phyloP scores from a whole-genome alignment of 2,797 vertebrate genomes.

The Tauraco hartlaubi region DNA sequence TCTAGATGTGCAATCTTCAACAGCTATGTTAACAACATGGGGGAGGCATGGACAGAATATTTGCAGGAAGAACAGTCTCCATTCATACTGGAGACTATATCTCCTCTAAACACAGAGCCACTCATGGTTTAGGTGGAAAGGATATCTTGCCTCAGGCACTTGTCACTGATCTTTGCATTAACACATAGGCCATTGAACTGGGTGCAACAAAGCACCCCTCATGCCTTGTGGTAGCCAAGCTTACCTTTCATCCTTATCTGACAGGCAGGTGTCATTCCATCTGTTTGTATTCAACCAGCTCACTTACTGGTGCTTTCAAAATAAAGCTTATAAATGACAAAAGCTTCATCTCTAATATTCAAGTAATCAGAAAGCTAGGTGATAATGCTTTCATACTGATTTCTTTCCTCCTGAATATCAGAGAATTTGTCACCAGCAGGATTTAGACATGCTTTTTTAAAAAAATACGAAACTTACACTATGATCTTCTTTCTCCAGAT shows the following conservation, averaged over 20 bases:
- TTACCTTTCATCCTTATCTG: background rate
- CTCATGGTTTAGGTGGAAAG: background rate
- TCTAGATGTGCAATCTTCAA: background rate
- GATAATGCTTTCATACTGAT: background rate
- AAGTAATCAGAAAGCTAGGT: background rate
- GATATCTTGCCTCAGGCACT: background rate
- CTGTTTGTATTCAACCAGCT: background rate
- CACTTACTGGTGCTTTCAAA: background rate
- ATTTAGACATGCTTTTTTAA: background rate
- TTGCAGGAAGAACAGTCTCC: background rate
- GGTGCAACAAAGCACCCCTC: background rate
- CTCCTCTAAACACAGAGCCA: background rate
- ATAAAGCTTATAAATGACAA: background rate
- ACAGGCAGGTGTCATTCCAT: background rate
- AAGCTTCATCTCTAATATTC: background rate
- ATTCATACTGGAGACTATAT: background rate
- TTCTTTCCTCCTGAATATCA: background rate
- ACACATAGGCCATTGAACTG: background rate
- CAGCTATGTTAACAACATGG: background rate
- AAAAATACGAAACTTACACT: background rate
- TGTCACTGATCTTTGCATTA: background rate
- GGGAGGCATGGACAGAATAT: background rate
- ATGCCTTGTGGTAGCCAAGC: rapidly evolving
- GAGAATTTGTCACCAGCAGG: background rate
- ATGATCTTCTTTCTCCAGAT: background rate